Evolutionary conservation across 2,113 vertebrate genomes (phyloP), one percentile per base, ranked within the genome.

Genomic region (Eupsittula cactorum): DNA sequence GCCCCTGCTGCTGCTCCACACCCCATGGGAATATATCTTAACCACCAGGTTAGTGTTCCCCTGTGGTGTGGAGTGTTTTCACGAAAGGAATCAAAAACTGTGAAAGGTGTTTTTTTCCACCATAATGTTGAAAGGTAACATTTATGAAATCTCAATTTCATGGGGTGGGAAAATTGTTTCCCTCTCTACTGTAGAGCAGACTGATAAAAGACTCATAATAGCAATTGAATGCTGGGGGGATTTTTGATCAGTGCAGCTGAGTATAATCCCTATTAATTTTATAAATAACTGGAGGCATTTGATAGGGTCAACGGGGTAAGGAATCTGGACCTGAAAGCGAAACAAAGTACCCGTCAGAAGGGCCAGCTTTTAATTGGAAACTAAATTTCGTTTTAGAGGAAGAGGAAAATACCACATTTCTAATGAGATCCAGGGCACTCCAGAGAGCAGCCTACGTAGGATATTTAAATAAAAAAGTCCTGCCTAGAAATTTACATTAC

Each of bases 251-350:
- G 21, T 80, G 92, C 93, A 96, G 95, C 95, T 95, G 92, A 82
- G 80, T 41, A 59, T 88, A 91, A 96, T 86, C 65, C 75, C 88
- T 92, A 82, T 76, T 94, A 94, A 86, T 97, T 96, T 97, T 96
- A 91, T 80, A 96, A 86, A 88, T 82, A 88, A 93, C 93, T 86
- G 83, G 73, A 95, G 93, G 95, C 75, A 63, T 90, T 93, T 93
- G 67, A 75, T 91, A 90, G 80, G 92, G 95, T 97, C 93, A 89
- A 82, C 70, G 23, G 46, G 65, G 95, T 92, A 94, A 89, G 86
- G 92, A 96, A 96, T 77, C 73, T 91, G 91, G 96, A 95, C 93
- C 94, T 92, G 82, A 93, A 95, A 97, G 80, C 77, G 88, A 96
- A 97, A 96, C 67, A 91, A 86, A 94, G 93, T 92, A 88, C 94